Conservation (phyloP, 1,140 invertebrate genomes). For the Ridgeia piscesae region DNA sequence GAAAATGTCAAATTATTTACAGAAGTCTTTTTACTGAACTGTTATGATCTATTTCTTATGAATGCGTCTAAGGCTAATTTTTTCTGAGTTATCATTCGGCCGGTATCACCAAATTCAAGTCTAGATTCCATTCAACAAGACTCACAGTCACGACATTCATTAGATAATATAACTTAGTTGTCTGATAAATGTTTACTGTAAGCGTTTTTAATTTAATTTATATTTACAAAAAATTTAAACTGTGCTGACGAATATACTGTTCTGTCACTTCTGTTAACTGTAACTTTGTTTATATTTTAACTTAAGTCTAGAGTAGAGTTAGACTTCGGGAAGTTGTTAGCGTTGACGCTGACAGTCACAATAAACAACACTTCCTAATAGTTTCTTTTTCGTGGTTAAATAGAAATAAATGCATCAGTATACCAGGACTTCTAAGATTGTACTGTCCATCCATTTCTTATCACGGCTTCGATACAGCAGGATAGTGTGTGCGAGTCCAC, state of each 20-base stretch:
- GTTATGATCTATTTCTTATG: too few relatives aligned
- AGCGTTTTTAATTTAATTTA: not conserved
- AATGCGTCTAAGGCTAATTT: too few relatives aligned
- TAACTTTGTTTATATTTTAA: conserved; percentile 10
- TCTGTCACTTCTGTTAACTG: not conserved
- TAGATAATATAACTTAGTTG: not conserved
- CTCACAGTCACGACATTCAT: not conserved
- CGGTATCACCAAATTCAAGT: too few relatives aligned
- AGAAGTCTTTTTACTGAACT: too few relatives aligned
- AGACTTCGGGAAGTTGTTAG: not conserved
- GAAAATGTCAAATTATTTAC: too few relatives aligned
- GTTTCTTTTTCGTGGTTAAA: not conserved
- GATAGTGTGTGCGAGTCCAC: not conserved
- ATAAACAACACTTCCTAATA: not conserved
- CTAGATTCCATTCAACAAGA: not conserved
- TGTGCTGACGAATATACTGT: not conserved
- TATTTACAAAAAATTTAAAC: not conserved
- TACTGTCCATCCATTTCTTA: conserved; percentile 46
- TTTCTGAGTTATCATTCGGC: too few relatives aligned
- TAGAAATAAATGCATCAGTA: conserved; percentile 14
- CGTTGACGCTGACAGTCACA: too few relatives aligned
- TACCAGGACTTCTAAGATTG: conserved; percentile 61
- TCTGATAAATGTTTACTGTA: not conserved
- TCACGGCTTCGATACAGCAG: not conserved
- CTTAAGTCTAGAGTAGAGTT: not conserved